Conservation (phyloP, 2,888 invertebrate genomes). For the Orchesellides sinensis region DNA sequence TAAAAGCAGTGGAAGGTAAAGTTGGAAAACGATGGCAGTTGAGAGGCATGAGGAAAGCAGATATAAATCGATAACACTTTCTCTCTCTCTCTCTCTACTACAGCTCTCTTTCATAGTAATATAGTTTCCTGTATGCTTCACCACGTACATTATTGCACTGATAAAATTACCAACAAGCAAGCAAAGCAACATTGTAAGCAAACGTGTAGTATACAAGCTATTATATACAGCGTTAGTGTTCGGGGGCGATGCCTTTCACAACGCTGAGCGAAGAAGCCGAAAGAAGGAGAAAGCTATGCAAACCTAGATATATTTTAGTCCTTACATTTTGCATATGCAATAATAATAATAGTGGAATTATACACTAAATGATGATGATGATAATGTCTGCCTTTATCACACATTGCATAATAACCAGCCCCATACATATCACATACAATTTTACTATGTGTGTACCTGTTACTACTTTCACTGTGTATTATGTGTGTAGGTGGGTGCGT, state of each 20-base stretch:
- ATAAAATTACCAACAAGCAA: conserved; percentile 39
- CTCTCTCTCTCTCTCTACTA: background rate
- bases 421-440: background rate
- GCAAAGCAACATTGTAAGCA: conserved; percentile 19
- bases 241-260: no score
- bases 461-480: background rate
- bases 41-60: conserved; percentile 10
- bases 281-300: conserved; percentile 11
- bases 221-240: no score
- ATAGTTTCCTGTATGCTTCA: background rate
- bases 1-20: conserved; percentile 1
- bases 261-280: no score
- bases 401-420: no score
- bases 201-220: no score
- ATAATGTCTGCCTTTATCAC: background rate
- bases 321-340: background rate
- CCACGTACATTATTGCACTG: conserved; percentile 40
- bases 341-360: background rate
- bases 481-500: background rate
- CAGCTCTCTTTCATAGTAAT: background rate
- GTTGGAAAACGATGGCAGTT: conserved; percentile 25
- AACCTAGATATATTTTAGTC: conserved; percentile 29
- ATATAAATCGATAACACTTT: conserved; percentile 51
- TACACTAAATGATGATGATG: conserved; percentile 8
- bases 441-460: background rate